Conservation (phyloP, 1,140 invertebrate species). For the Zophobas morio region DNA sequence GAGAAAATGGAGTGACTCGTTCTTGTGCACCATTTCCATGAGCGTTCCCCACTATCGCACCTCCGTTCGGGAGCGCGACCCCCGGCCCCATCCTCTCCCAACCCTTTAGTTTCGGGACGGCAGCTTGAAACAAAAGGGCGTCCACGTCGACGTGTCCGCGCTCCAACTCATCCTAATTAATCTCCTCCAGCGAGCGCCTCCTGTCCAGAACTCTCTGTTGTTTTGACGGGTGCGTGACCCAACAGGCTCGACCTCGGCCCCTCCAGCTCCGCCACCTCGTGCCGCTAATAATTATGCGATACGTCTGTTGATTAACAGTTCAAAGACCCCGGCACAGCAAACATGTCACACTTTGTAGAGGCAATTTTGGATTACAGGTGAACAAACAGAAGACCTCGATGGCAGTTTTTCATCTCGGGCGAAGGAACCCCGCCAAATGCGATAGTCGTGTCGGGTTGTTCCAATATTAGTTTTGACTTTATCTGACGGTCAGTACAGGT, state of each 20-base stretch:
- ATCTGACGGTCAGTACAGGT: slow-evolving; percentile 11
- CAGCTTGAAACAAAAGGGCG: neutral
- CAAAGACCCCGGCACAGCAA: slow-evolving; percentile 42
- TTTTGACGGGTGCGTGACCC: slow-evolving; percentile 48
- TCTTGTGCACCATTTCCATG: no score
- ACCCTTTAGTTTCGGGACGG: no score
- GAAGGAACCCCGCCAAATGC: slow-evolving; percentile 12
- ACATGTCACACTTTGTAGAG: slow-evolving; percentile 46
- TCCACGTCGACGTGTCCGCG: slow-evolving; percentile 4
- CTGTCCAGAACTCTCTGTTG: slow-evolving; percentile 28
- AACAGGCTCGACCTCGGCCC: slow-evolving; percentile 39
- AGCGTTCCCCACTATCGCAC: no score
- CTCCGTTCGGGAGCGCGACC: no score
- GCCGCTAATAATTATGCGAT: slow-evolving; percentile 48
- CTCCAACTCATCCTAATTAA: slow-evolving; percentile 26
- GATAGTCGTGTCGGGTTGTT: slow-evolving; percentile 11
- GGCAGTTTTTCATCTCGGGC: slow-evolving; percentile 17
- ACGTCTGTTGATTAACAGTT: slow-evolving; percentile 48
- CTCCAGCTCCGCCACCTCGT: slow-evolving; percentile 36
- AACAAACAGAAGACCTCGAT: slow-evolving; percentile 28
- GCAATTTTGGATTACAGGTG: slow-evolving; percentile 39
- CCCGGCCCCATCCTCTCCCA: no score
- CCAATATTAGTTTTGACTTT: slow-evolving; percentile 31
- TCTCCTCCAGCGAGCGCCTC: slow-evolving; percentile 21
- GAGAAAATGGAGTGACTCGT: no score